Conservation (phyloP, 2,888 invertebrate species). For the Danaus chrysippus region DNA sequence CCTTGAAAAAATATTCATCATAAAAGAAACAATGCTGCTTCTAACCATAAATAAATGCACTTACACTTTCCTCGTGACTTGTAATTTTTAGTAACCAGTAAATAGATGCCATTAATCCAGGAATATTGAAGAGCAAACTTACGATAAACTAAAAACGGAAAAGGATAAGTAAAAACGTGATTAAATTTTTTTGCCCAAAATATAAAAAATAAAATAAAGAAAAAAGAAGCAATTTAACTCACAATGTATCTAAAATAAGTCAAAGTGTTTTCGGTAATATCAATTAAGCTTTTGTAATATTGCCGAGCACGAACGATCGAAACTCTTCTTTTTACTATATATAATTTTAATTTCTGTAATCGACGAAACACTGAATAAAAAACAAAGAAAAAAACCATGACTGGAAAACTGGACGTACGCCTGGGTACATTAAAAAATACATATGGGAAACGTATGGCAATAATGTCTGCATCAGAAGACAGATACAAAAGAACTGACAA, state of each 20-base stretch:
- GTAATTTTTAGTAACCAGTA: neutral
- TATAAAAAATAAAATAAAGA: neutral
- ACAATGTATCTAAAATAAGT: neutral
- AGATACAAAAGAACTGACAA: neutral
- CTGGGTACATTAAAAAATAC: neutral
- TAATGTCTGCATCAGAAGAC: neutral
- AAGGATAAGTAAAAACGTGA: neutral
- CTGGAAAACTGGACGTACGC: neutral
- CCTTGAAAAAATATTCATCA: neutral
- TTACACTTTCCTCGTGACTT: neutral
- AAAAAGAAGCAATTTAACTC: neutral
- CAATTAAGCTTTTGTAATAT: neutral
- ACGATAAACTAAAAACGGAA: neutral
- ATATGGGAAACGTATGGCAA: neutral
- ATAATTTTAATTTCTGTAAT: neutral
- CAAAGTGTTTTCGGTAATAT: neutral
- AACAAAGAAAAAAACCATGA: neutral
- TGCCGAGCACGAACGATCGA: neutral
- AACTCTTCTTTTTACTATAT: neutral
- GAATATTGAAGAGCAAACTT: neutral
- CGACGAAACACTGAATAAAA: neutral
- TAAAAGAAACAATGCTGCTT: neutral
- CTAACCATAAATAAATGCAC: neutral
- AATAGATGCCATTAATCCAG: slow-evolving; percentile 3
- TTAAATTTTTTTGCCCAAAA: neutral